These are phyloP conservation scores for Ptychoptera contaminata DNA, from an alignment of 2,888 invertebrate species.

Conservation along the genomic window DNA sequence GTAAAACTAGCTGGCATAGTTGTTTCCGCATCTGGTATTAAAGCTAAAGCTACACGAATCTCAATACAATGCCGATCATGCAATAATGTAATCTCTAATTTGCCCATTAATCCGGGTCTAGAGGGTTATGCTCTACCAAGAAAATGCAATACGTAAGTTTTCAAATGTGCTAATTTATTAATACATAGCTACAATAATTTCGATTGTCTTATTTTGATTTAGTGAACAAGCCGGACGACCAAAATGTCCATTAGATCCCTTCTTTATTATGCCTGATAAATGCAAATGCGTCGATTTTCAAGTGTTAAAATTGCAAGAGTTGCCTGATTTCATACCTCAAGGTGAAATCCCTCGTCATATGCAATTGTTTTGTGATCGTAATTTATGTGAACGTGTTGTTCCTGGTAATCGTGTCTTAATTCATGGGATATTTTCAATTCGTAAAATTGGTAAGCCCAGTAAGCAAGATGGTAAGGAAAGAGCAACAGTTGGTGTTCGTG, in stretches of 20 bases:
- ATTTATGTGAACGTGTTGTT: conserved; percentile 82
- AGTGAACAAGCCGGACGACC: conserved; percentile 75
- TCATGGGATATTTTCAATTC: conserved; percentile 92
- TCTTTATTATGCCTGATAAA: conserved; percentile 94
- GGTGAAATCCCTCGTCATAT: conserved; percentile 97
- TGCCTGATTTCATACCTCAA: conserved; percentile 77
- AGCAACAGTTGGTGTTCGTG: conserved; percentile 76
- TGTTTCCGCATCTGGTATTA: conserved; percentile 83
- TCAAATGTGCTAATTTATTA: neutral
- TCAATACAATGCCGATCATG: conserved; percentile 94
- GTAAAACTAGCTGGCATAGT: conserved; percentile 94
- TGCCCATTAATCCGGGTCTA: conserved; percentile 83
- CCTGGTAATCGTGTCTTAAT: conserved; percentile 91
- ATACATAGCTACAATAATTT: conserved; percentile 1
- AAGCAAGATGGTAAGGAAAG: conserved; percentile 54
- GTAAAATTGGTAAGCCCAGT: conserved; percentile 52
- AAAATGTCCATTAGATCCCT: conserved; percentile 93
- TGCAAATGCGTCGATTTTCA: conserved; percentile 97
- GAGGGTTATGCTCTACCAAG: conserved; percentile 93
- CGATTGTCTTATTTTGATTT: conserved; percentile 16
- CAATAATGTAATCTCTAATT: conserved; percentile 72
- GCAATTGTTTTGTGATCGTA: conserved; percentile 84
- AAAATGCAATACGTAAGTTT: conserved; percentile 75
- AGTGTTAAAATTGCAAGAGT: conserved; percentile 91
- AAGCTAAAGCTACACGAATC: conserved; percentile 88